Evolutionary conservation across 2,113 vertebrate species (phyloP), one percentile per base, ranked within the genome.

Genomic region (Aegithalos caudatus): DNA sequence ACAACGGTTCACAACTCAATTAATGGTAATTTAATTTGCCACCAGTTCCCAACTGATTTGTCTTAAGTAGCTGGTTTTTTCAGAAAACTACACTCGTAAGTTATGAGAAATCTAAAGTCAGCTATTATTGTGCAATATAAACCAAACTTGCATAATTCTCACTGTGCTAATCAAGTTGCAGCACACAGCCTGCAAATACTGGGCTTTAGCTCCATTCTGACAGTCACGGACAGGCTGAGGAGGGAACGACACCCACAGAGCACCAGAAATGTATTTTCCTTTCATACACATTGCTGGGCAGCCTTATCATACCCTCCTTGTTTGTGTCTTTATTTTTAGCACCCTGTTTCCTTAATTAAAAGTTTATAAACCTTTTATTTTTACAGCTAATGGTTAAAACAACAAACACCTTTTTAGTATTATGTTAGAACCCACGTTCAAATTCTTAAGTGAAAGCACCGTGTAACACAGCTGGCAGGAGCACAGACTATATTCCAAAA

Each of bases 381-480:
- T 97, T 97, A 95, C 80, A 94, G 60, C 92, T 96, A 93, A 94
- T 86, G 90, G 94, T 92, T 95, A 97, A 96, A 95, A 97, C 22
- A 85, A 93, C 94, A 94, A 97, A 95, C 82, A 92, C 93, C 90
- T 69, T 81, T 81, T 96, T 86, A 93, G 60, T 86, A 91, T n/a
- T 91, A 67, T 76, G 66, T 24, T 67, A 69, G 50, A 80, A 79
- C 17, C 37, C 40, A 16, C 24, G 58, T 69, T 92, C 79, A 82
- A 67, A 60, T 45, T 45, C 74, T 64, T 69, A 7, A 58, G 57
- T 77, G 79, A 83, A 92, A 86, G 74, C 84, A 57, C 38, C 38
- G 38, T 53, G 84, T 50, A 94, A 93, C 84, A 86, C 80, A 82
- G 86, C 93, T 96, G 92, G 95, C 95, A 97, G 94, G 73, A 94